Percentiles rank a stretch among this genome's conserved stretches.
Evolutionary conservation across 2,113 vertebrate genomes (phyloP).

Genomic region (Himantopus leucocephalus): DNA sequence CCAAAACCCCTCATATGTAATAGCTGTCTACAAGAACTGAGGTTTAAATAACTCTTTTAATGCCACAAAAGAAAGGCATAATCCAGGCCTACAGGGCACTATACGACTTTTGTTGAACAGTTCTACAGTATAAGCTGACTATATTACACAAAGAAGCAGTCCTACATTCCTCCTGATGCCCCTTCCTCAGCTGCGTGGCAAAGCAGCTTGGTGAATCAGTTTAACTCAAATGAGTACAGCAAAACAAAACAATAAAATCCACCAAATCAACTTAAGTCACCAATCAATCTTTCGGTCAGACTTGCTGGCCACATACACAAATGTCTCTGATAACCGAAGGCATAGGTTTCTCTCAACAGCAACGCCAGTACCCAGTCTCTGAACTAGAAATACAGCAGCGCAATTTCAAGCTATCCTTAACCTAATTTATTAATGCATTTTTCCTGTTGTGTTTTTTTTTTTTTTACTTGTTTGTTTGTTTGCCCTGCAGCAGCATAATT

Average conservation of each 20-base stretch:
- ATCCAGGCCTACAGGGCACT: background rate
- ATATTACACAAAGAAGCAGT: background rate
- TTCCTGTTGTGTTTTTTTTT: background rate
- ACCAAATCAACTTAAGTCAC: background rate
- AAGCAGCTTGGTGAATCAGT: background rate
- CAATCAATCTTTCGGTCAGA: background rate
- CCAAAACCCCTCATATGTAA: background rate
- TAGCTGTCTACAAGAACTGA: background rate
- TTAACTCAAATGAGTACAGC: background rate
- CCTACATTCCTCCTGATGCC: background rate
- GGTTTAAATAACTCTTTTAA: background rate
- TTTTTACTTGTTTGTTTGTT: background rate
- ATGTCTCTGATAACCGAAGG: background rate
- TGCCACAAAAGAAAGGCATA: background rate
- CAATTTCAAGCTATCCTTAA: background rate
- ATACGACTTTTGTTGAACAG: background rate
- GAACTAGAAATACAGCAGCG: background rate
- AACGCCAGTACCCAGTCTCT: background rate
- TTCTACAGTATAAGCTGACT: background rate
- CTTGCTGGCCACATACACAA: background rate
- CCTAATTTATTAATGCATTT: background rate
- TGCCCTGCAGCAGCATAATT: background rate
- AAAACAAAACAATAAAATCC: background rate
- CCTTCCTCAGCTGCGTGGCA: background rate
- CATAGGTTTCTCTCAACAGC: background rate